Evolutionary conservation across 2,113 vertebrate genomes (phyloP).

Genomic region (Lepisosteus oculatus): DNA sequence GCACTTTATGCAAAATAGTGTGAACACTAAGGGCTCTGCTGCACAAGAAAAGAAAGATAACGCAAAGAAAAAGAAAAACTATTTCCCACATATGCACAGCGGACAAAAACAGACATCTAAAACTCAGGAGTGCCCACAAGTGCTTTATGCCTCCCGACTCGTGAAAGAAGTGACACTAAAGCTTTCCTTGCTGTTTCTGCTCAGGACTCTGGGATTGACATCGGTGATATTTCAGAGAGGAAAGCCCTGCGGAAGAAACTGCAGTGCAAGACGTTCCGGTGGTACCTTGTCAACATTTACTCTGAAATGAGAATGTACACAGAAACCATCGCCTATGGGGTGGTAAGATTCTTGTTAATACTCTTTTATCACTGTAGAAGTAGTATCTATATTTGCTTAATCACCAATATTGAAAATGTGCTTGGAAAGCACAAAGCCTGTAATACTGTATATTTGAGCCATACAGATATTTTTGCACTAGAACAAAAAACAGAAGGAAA

Average conservation of each 20-base stretch:
- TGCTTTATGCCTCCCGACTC: not conserved
- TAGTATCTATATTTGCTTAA: not conserved
- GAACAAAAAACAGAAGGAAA: too few relatives aligned
- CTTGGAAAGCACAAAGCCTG: not conserved
- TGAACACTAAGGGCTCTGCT: too few relatives aligned
- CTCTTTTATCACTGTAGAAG: not conserved
- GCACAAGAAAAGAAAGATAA: too few relatives aligned
- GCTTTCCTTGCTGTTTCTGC: constrained; percentile 17
- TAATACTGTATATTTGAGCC: too few relatives aligned
- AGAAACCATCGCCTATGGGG: constrained; percentile 87
- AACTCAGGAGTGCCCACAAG: not conserved
- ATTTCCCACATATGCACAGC: too few relatives aligned
- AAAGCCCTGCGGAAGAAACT: constrained; percentile 91
- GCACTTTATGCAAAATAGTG: too few relatives aligned
- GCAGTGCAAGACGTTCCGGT: constrained; percentile 94
- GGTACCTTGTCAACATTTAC: constrained; percentile 97
- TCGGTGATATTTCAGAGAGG: constrained; percentile 88
- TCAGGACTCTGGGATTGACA: constrained; percentile 94
- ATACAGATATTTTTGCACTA: too few relatives aligned
- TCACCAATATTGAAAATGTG: not conserved
- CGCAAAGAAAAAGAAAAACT: too few relatives aligned
- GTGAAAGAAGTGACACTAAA: constrained; percentile 1
- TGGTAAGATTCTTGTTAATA: constrained; percentile 69
- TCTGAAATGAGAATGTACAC: constrained; percentile 97
- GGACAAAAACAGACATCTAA: too few relatives aligned